Evolutionary conservation across 2,888 invertebrate genomes (phyloP), one percentile per base, ranked within the genome.

Genomic region (Tholera decimalis): DNA sequence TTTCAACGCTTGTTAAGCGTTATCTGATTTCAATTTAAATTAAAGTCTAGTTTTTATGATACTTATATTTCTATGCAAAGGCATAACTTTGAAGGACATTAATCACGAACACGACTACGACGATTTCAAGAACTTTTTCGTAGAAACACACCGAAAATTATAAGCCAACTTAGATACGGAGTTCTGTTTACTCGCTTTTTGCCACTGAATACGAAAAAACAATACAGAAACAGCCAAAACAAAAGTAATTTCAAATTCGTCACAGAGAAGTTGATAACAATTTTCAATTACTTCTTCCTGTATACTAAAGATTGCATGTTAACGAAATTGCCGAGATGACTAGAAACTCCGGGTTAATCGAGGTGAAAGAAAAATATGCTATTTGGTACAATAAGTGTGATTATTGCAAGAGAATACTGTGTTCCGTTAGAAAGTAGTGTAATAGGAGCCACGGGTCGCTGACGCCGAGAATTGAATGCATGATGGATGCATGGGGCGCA

Each of bases 341-440:
- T 46, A 9, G 26, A 46, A 18, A 18, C 5, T 49, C 55, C 43
- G 22, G 64, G 60, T 22, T 73, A 55, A 71, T 70, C 69, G 64
- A 73, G 75, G 69, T 72, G 75, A 63, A 79, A 77, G 77, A 82
- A 83, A 83, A 78, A 73, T 73, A 68, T 72, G 78, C 83, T 85
- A 87, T 88, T 88, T 83, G 66, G 71, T 71, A 73, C 69, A 84
- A 84, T 82, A 83, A 76, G 81, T 80, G 79, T 85, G 79, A 85
- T 87, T 88, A 87, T 72, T 76, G 79, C 82, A 78, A 82, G 75
- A 71, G 68, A 77, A 81, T 79, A 83, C 65, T 79, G 72, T 74
- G 72, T 78, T 62, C 87, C 83, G 85, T 87, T 88, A 88, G 86
- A 89, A 87, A 86, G 85, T 72, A 49, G 49, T 47, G 76, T 86